phyloP scores from a whole-genome alignment of 2,113 vertebrate genomes.

The Kryptolebias marmoratus region DNA sequence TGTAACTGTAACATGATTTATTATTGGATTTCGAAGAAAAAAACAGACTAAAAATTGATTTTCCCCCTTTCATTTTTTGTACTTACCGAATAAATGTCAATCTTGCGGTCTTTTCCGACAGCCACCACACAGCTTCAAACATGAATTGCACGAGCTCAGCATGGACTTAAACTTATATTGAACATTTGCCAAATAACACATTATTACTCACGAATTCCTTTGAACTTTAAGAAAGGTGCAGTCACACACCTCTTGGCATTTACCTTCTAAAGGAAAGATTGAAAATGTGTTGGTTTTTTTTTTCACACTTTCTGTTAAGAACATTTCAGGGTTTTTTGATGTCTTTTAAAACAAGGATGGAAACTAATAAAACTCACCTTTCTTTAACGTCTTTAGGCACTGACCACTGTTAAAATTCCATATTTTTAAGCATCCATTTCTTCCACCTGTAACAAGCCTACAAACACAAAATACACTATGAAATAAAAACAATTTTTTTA shows the following conservation, averaged over 20 bases:
- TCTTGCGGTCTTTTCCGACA: conserved; percentile 80
- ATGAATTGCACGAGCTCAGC: conserved; percentile 50
- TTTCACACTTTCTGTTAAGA: not conserved
- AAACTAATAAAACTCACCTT: conserved; percentile 46
- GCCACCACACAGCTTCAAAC: conserved; percentile 78
- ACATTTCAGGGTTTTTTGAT: not conserved
- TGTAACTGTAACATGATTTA: conserved; percentile 43
- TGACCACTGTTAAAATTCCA: conserved; percentile 79
- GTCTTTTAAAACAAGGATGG: not conserved
- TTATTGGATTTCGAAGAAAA: conserved; percentile 31
- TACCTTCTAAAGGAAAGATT: conserved; percentile 63
- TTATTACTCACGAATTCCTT: conserved; percentile 78
- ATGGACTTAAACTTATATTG: conserved; percentile 22
- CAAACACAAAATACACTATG: conserved; percentile 6
- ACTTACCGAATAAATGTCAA: conserved; percentile 83
- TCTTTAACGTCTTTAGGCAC: conserved; percentile 75
- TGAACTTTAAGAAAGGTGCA: conserved; percentile 79
- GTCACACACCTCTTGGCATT: conserved; percentile 77
- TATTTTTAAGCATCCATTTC: conserved; percentile 80
- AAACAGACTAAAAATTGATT: conserved; percentile 8
- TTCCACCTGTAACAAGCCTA: conserved; percentile 80
- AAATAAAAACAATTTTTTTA: not conserved
- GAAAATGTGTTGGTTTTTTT: not conserved
- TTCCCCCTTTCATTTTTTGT: conserved; percentile 42
- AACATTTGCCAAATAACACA: conserved; percentile 31